Base-by-base conservation (phyloP, 2,113 vertebrate genomes). In the Chiloscyllium plagiosum region DNA sequence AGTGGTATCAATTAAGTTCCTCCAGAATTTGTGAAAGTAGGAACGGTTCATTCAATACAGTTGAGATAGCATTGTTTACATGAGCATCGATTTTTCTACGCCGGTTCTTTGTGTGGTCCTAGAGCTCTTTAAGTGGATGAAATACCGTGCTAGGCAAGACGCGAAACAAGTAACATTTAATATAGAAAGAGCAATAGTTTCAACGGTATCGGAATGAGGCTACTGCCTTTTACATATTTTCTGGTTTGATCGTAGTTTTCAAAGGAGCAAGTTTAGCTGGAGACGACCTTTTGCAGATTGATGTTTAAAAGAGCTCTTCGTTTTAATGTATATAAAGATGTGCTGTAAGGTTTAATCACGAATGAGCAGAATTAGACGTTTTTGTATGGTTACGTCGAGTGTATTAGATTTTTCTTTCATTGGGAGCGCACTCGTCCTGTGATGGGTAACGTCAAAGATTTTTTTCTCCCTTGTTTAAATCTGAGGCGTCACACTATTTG, bases 381-480 rank as follows among this genome's bases (percentile, higher is more conserved):
- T 95, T 72, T 70, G 6, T 66, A 65, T 4, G 42, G 4, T 94
- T 47, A 70, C 13, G 22, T 50, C 42, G 68, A 29, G 68, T 12
- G 2, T 19, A 29, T 72, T n/a, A 29, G 47, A 50, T 95, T 52
- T 50, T 50, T 69, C 72, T 24, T 6, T 69, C 20, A 95, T 95
- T 70, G 47, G 68, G 17, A 72, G 13, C 10, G 12, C 66, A 70
- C 7, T 12, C 26, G 37, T 69, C 69, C 50, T 70, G 33, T 52
- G 69, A 33, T 50, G 94, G 10, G 24, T 72, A 95, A 95, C 47
- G 69, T 72, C 69, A 95, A 70, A 94, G 37, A 68, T 90, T n/a
- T n/a, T 83, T 76, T 94, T 70, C 70, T 69, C 72, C 26, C 47
- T 24, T 72, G 94, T 52, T 95, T 72, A 95, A 95, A 95, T 76